Evolutionary conservation across 2,113 vertebrate species (phyloP).

Genomic region (Notiomystis cincta): DNA sequence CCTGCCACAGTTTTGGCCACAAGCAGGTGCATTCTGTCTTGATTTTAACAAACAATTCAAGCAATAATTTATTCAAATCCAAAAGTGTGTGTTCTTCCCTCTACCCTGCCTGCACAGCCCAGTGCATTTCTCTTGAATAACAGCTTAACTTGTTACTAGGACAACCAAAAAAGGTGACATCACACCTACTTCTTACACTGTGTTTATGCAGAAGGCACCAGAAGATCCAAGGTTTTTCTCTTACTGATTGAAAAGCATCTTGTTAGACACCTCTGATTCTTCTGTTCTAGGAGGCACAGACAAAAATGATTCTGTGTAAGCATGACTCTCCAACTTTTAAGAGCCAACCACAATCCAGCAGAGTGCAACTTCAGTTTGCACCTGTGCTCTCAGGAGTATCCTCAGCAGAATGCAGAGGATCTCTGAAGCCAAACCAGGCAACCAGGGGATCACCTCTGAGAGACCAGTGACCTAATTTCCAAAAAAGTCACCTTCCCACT

Average conservation of each 20-base stretch:
- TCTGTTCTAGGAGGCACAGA: not conserved
- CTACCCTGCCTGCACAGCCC: not conserved
- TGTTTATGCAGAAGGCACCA: not conserved
- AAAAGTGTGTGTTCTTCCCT: not conserved
- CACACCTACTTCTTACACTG: not conserved
- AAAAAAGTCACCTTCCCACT: not conserved
- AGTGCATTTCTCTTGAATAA: not conserved
- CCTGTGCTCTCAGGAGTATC: not conserved
- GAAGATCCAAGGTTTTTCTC: not conserved
- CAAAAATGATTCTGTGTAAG: not conserved
- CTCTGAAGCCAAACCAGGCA: not conserved
- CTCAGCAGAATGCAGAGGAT: not conserved
- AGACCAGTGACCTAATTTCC: not conserved
- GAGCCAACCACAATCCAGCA: not conserved
- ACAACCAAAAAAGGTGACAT: conserved; percentile 34
- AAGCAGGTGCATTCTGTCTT: not conserved
- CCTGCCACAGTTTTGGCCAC: not conserved
- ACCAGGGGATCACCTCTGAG: not conserved
- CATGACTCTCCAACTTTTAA: not conserved
- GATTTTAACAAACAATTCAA: not conserved
- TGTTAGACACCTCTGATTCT: not conserved
- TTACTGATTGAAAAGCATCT: not conserved
- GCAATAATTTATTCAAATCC: not conserved
- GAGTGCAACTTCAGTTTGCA: not conserved
- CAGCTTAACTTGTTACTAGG: conserved; percentile 28